Evolutionary conservation across 2,888 invertebrate species (phyloP).

Genomic region (Salpingus planirostris): DNA sequence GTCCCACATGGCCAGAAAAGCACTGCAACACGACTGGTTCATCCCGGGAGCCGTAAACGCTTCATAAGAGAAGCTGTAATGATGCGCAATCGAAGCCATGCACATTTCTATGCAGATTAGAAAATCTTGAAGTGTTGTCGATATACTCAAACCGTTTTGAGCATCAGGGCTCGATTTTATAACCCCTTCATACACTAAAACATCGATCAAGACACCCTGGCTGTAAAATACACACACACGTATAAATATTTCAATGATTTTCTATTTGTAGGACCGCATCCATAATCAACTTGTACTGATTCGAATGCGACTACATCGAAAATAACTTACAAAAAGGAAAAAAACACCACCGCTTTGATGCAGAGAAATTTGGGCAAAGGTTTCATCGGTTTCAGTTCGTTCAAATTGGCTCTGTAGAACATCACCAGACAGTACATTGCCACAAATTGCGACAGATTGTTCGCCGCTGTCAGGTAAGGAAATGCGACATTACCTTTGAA

Average conservation of each 20-base stretch:
- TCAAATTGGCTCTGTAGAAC: conserved; percentile 83
- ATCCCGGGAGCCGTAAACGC: conserved; percentile 56
- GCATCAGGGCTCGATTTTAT: conserved; percentile 65
- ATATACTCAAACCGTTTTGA: conserved; percentile 58
- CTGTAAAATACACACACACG: conserved; percentile 46
- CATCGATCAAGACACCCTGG: conserved; percentile 84
- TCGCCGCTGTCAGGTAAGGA: conserved; percentile 76
- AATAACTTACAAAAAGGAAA: conserved; percentile 89
- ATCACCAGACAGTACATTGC: conserved; percentile 95
- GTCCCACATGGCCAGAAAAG: conserved; percentile 91
- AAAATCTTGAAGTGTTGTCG: conserved; percentile 84
- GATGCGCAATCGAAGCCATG: conserved; percentile 88
- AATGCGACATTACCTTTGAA: conserved; percentile 80
- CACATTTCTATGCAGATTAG: conserved; percentile 98
- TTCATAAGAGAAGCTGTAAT: conserved; percentile 91
- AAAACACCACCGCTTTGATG: conserved; percentile 95
- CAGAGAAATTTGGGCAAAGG: conserved; percentile 93
- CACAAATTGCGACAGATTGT: conserved; percentile 89
- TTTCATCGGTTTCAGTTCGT: conserved; percentile 83
- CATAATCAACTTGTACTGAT: conserved; percentile 6
- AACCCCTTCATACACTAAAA: conserved; percentile 73
- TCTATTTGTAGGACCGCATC: too few relatives aligned
- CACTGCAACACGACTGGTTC: conserved; percentile 55
- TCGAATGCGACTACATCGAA: conserved; percentile 1
- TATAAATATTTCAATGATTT: too few relatives aligned